phyloP scores from a whole-genome alignment of 1,140 invertebrate genomes.

The Drosophila suzukii region DNA sequence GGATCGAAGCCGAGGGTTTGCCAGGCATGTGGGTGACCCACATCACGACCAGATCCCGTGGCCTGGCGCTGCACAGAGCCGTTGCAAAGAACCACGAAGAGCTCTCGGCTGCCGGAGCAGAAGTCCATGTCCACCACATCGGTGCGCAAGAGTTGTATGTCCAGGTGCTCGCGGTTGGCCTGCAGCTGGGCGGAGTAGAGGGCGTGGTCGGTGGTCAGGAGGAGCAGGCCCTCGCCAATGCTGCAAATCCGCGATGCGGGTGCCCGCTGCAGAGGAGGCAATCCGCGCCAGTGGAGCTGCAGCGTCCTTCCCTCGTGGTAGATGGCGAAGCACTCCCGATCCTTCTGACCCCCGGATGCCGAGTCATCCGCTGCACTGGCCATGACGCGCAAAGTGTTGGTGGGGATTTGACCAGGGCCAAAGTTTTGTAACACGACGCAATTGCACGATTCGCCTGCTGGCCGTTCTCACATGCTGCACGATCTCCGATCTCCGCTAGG shows the following conservation, averaged over 20 bases:
- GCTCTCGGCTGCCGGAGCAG: conserved; percentile 49
- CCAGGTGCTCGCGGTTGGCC: conserved; percentile 15
- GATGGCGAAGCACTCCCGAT: conserved; percentile 53
- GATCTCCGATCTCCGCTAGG: conserved; percentile 6
- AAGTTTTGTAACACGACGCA: conserved; percentile 52
- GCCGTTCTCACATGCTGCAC: conserved; percentile 21
- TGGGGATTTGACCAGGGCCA: conserved; percentile 37
- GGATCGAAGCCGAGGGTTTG: conserved; percentile 71
- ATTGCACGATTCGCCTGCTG: conserved; percentile 19
- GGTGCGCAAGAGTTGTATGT: conserved; percentile 47
- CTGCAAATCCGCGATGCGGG: conserved; percentile 61
- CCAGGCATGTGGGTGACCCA: conserved; percentile 47
- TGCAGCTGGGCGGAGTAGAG: conserved; percentile 50
- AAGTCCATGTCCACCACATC: conserved; percentile 71
- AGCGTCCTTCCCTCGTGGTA: conserved; percentile 47
- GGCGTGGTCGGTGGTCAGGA: conserved; percentile 68
- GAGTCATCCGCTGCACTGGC: conserved; percentile 30
- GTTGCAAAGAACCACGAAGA: conserved; percentile 62
- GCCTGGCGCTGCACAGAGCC: conserved; percentile 62
- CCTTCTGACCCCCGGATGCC: conserved; percentile 12
- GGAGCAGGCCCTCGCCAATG: conserved; percentile 26
- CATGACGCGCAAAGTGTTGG: conserved; percentile 41
- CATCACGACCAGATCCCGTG: conserved; percentile 2
- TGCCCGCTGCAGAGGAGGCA: conserved; percentile 56
- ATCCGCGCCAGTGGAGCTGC: conserved; percentile 61